Base-by-base conservation (phyloP, 1,140 invertebrate species). In the Pollicipes pollicipes region DNA sequence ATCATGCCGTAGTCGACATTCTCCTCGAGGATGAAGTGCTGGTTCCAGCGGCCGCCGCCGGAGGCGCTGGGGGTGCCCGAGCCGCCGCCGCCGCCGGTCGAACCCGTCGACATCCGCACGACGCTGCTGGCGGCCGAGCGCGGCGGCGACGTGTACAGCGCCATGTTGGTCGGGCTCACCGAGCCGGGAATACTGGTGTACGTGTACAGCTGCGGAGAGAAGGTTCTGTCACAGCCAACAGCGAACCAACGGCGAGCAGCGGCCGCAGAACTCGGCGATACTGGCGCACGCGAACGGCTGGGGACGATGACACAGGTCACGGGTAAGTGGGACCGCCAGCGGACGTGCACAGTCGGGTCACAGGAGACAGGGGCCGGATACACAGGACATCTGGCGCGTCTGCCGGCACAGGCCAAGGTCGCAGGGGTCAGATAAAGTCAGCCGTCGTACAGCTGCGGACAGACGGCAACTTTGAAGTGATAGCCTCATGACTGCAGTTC, bases 121-220 rank as follows among this genome's bases (percentile, higher is more conserved):
- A 66, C 28, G 63, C 58, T 67, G 24, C 84, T 79, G 76, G 83
- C 79, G 73, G 85, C 81, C 74, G 85, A 84, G 76, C 88, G 85
- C 67, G 88, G 86, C 35, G 88, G 87, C 64, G 90, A 88, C n/a
- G 90, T 88, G 76, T 94, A 91, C 73, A 94, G 83, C 76, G 88
- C 91, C 72, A 95, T 83, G 77, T 91, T 94, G 72, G 91, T 93
- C 70, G 92, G 91, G 78, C 90, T 93, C 77, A 94, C 92, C 74
- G 93, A 89, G 68, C 90, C 91, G 76, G 81, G 81, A 71, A 88
- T 85, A 78, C 83, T 88, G 70, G 89, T 87, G 80, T 93, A 96
- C 75, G 89, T 93, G 82, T 95, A 93, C 73, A 96, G 85, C 92
- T 95, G 84, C 68, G 81, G 71, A 70, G 72, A 73, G 69, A 71